phyloP scores from a whole-genome alignment of 2,888 invertebrate species.

The Phengaris arion region DNA sequence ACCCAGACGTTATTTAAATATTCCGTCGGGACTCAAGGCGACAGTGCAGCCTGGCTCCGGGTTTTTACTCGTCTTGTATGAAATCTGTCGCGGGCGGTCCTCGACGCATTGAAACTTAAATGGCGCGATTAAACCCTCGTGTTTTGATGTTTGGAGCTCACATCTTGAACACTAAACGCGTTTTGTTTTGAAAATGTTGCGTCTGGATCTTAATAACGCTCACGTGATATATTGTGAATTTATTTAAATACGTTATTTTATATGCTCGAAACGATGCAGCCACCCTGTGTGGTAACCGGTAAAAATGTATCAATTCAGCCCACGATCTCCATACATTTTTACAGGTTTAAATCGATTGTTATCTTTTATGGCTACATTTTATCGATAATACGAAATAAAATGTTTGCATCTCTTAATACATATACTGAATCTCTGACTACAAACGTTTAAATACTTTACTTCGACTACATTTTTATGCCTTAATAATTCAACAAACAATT shows the following conservation, averaged over 20 bases:
- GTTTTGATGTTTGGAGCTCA: slow-evolving; percentile 29
- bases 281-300: slow-evolving; percentile 10
- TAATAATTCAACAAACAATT: neutral
- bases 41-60: slow-evolving; percentile 52
- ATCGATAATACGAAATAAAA: neutral
- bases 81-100: slow-evolving; percentile 52
- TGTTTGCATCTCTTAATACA: neutral
- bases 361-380: neutral
- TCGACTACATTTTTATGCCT: neutral
- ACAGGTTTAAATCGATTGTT: slow-evolving; percentile 12
- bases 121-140: slow-evolving; percentile 34
- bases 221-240: slow-evolving; percentile 14
- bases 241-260: neutral
- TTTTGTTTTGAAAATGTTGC: slow-evolving; percentile 17
- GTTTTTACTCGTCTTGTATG: slow-evolving; percentile 50
- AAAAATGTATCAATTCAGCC: slow-evolving; percentile 13
- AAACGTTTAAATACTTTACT: neutral
- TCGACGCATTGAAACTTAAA: slow-evolving; percentile 44
- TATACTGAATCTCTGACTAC: neutral
- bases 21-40: slow-evolving; percentile 47
- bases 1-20: slow-evolving; percentile 74
- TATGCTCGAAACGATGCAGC: slow-evolving; percentile 6
- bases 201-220: neutral
- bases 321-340: neutral
- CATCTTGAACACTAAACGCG: slow-evolving; percentile 15